These are phyloP conservation scores for Zaprionus kolodkinae DNA, from an alignment of 1,140 invertebrate species.

Conservation along the genomic window DNA sequence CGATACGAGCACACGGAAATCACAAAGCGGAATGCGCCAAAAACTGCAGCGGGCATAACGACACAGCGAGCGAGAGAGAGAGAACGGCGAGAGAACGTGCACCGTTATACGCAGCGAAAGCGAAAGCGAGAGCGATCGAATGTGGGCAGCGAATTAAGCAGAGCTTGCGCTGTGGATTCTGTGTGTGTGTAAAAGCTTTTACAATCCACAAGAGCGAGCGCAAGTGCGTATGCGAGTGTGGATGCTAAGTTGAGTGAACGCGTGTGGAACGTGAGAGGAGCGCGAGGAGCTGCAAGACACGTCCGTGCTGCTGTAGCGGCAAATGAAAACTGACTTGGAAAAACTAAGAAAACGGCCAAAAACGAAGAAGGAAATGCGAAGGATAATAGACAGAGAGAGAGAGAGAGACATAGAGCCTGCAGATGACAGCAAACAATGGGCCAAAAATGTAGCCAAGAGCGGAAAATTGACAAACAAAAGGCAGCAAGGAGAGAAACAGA, in stretches of 20 bases:
- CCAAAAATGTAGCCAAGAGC: slow-evolving; percentile 72
- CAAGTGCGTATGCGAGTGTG: neutral
- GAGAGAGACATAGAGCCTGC: slow-evolving; percentile 32
- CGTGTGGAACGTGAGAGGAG: neutral
- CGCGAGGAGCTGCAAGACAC: slow-evolving; percentile 13
- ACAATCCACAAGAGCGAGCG: neutral
- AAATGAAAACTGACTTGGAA: slow-evolving; percentile 55
- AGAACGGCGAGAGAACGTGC: neutral
- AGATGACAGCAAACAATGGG: slow-evolving; percentile 78
- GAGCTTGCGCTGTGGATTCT: neutral
- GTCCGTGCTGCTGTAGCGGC: slow-evolving; percentile 64
- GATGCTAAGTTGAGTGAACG: neutral
- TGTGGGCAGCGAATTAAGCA: neutral
- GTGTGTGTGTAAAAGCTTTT: neutral
- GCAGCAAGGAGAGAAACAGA: neutral
- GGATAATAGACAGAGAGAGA: slow-evolving; percentile 10
- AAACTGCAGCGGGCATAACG: slow-evolving; percentile 65
- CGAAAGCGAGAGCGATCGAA: neutral
- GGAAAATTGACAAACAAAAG: slow-evolving; percentile 80
- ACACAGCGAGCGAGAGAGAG: neutral
- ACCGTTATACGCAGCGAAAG: slow-evolving; percentile 12
- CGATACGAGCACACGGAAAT: slow-evolving; percentile 65
- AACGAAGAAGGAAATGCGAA: slow-evolving; percentile 16
- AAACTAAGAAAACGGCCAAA: slow-evolving; percentile 35
- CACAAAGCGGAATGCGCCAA: slow-evolving; percentile 73